A percentile compares a stretch with the other conserved stretches of the same genome.
Evolutionary conservation across 1,140 invertebrate species (phyloP).

Genomic region (Heliconius hewitsoni): DNA sequence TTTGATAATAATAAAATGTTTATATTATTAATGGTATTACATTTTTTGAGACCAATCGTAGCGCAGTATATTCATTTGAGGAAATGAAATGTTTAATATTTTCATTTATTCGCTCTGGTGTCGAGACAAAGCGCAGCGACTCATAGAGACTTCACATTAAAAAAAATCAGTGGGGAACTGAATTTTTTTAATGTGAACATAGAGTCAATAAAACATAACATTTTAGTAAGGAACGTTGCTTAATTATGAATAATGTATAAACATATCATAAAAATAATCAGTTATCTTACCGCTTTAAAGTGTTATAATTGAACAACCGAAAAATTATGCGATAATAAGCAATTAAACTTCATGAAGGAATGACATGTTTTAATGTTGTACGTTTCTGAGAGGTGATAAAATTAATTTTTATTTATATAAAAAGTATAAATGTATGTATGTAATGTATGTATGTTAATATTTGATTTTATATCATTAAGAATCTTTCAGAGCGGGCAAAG

Average conservation of each 20-base stretch:
- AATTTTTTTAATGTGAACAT: too few species aligned
- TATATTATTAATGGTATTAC: too few species aligned
- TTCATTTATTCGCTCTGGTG: too few species aligned
- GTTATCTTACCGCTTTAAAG: neutral
- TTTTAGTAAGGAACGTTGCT: too few species aligned
- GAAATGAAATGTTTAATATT: too few species aligned
- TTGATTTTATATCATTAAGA: neutral
- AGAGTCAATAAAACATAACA: too few species aligned
- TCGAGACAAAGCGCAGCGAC: too few species aligned
- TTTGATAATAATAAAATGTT: too few species aligned
- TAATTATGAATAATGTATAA: neutral
- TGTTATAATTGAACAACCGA: neutral
- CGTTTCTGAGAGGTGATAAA: conserved; percentile 3
- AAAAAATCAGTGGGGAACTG: too few species aligned
- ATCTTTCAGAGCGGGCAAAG: neutral
- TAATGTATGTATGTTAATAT: neutral
- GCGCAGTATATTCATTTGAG: too few species aligned
- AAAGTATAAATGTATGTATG: neutral
- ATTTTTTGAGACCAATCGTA: too few species aligned
- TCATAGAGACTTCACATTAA: too few species aligned
- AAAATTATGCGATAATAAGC: conserved; percentile 35
- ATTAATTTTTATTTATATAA: neutral
- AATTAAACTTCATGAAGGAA: conserved; percentile 34
- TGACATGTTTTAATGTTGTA: conserved; percentile 29
- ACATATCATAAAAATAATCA: neutral